Evolutionary conservation across 2,797 vertebrate genomes (phyloP).

Genomic region (Poliocrania exsul): DNA sequence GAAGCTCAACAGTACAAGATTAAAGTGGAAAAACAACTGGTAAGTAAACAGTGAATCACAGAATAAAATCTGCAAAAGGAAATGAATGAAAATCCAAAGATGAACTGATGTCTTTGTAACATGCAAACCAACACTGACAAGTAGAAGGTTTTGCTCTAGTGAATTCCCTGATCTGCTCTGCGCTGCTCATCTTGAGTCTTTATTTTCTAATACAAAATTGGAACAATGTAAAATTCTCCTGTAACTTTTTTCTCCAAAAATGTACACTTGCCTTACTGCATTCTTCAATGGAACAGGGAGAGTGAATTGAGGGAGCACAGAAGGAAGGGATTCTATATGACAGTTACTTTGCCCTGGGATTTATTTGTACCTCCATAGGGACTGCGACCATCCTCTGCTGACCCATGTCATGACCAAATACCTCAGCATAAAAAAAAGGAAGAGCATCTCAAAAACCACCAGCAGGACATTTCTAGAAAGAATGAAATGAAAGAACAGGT

Average conservation of each 20-base stretch:
- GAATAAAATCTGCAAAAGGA: neutral
- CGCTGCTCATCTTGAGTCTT: neutral
- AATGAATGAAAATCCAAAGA: neutral
- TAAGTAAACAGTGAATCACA: slow-evolving; percentile 64
- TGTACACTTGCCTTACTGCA: neutral
- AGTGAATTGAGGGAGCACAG: neutral
- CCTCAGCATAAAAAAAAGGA: slow-evolving; percentile 19
- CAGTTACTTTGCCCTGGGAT: neutral
- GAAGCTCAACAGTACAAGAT: slow-evolving; percentile 90
- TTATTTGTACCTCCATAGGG: slow-evolving; percentile 76
- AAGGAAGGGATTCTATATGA: neutral
- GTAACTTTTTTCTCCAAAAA: neutral
- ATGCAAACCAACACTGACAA: neutral
- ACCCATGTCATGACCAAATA: slow-evolving; percentile 53
- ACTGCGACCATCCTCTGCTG: slow-evolving; percentile 85
- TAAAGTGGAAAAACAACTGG: slow-evolving; percentile 93
- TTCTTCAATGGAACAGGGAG: neutral
- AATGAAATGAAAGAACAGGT: slow-evolving; percentile 73
- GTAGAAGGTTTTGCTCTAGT: neutral
- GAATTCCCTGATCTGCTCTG: neutral
- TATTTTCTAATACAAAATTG: neutral
- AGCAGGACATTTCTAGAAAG: slow-evolving; percentile 56
- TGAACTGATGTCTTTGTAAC: neutral
- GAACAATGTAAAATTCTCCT: neutral
- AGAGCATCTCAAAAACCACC: slow-evolving; percentile 17